phyloP scores from a whole-genome alignment of 2,888 invertebrate species.

The Tenthredo amoena region DNA sequence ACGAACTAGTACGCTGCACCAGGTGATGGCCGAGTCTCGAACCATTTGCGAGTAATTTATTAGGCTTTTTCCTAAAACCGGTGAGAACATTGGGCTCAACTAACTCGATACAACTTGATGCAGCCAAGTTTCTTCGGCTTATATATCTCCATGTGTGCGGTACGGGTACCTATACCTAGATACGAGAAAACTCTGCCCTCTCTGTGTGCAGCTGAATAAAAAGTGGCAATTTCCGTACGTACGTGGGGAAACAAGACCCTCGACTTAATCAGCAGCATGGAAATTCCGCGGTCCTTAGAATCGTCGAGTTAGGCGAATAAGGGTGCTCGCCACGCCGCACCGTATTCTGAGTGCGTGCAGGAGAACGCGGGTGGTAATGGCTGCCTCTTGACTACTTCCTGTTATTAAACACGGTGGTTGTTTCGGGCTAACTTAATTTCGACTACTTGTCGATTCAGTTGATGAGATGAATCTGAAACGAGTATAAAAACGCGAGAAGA shows the following conservation, averaged over 20 bases:
- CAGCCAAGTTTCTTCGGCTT: neutral
- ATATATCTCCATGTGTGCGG: neutral
- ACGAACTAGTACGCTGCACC: conserved; percentile 50
- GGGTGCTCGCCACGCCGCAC: neutral
- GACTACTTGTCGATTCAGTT: conserved; percentile 1
- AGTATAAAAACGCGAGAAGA: neutral
- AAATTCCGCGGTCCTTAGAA: conserved; percentile 30
- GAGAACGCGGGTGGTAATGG: conserved; percentile 17
- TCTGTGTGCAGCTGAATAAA: conserved; percentile 10
- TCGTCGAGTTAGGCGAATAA: conserved; percentile 4
- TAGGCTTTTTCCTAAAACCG: neutral
- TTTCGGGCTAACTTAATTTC: neutral
- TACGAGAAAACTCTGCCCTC: too few species aligned
- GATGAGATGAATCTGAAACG: neutral
- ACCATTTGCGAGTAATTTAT: conserved; percentile 37
- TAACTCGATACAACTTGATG: neutral
- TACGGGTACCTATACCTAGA: neutral
- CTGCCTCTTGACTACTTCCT: conserved; percentile 21
- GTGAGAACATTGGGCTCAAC: neutral
- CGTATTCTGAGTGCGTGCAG: neutral
- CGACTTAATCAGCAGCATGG: conserved; percentile 42
- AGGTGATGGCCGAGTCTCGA: conserved; percentile 35
- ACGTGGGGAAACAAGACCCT: conserved; percentile 34
- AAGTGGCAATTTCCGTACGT: neutral
- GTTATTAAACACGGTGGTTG: conserved; percentile 10